Evolutionary conservation across 2,888 invertebrate species (phyloP), one percentile per base, ranked within the genome.

Genomic region (Lithophane socia): DNA sequence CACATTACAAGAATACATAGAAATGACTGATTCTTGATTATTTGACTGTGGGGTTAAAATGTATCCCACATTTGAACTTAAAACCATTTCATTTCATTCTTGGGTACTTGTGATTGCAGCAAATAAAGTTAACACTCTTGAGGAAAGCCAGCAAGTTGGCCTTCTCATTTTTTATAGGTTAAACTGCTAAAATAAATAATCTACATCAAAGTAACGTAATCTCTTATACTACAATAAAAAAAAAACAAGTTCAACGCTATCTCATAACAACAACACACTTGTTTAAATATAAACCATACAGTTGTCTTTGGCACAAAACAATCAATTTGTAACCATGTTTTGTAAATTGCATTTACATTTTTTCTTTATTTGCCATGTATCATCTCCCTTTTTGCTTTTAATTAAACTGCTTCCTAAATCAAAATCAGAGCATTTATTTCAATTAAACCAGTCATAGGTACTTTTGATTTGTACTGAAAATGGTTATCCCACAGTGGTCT

Each of bases 281-380:
- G 56, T 84, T 68, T 54, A 74, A 77, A 82, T 77, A 75, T 68
- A 82, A 68, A 77, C 61, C 10, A 18, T n/a, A 49, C 24, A 47
- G 21, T 74, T 69, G 13, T 52, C 58, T 60, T 67, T 67, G 69
- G 58, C 61, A 67, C 54, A 69, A 75, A 54, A 67, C 49, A 79
- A 72, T 61, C 47, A 65, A 37, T 68, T 56, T 24, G 12, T 16
- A 37, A 47, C 9, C 21, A 61, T 65, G 58, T 68, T 37, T 68
- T 60, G 60, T 71, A 13, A 4, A 69, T 56, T 24, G n/a, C n/a
- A 54, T 67, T 37, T 37, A 7, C 1, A 10, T 64, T 56, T 54
- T 49, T 60, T 21, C 0, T 65, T 44, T 3, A 52, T 37, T 18
- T 7, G 1, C 61, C 0, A n/a, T 8, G 9, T 29, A 29, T 54